Conservation (phyloP, 2,888 invertebrate genomes). For the Uloborus plumipes region DNA sequence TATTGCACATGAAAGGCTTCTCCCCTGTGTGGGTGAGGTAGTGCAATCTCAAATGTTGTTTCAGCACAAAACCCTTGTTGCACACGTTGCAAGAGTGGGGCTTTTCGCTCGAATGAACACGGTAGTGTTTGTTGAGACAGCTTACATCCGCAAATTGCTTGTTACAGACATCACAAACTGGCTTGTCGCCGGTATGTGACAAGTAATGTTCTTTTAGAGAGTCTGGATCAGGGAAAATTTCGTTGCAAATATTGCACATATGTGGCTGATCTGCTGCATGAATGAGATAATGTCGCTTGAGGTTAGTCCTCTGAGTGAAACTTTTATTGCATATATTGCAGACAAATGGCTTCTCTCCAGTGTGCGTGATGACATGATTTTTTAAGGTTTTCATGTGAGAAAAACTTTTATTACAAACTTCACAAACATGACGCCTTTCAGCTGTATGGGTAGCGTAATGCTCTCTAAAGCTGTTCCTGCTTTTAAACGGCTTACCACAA, state of each 20-base stretch:
- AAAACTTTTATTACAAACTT: constrained; percentile 52
- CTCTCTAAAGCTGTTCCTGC: constrained; percentile 22
- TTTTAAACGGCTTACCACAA: constrained; percentile 42
- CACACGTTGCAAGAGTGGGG: constrained; percentile 52
- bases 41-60: constrained; percentile 50
- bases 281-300: constrained; percentile 54
- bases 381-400: constrained; percentile 46
- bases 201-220: constrained; percentile 45
- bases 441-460: constrained; percentile 46
- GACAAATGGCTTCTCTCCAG: constrained; percentile 50
- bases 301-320: constrained; percentile 55
- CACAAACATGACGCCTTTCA: constrained; percentile 41
- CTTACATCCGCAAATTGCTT: constrained; percentile 47
- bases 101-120: constrained; percentile 55
- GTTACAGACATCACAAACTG: constrained; percentile 48
- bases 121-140: constrained; percentile 55
- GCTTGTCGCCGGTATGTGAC: constrained; percentile 54
- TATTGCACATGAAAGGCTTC: constrained; percentile 57
- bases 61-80: constrained; percentile 47
- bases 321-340: constrained; percentile 46
- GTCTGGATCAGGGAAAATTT: constrained; percentile 35
- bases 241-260: constrained; percentile 55
- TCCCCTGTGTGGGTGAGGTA: constrained; percentile 39
- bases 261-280: constrained; percentile 48
- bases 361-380: constrained; percentile 40